phyloP scores from a whole-genome alignment of 2,888 invertebrate species.

The Epicampocera succincta region DNA sequence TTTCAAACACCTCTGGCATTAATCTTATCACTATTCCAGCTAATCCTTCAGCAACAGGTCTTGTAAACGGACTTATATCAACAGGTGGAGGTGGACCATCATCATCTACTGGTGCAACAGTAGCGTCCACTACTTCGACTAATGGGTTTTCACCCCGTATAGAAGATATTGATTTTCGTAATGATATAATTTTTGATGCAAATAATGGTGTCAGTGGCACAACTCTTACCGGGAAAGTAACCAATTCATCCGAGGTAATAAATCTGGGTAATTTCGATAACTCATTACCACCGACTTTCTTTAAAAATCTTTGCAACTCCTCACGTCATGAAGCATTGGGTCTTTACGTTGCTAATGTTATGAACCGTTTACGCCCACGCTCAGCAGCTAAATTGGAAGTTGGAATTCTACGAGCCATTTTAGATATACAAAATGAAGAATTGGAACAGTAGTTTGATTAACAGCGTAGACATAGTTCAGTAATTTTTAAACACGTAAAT shows the following conservation, averaged over 20 bases:
- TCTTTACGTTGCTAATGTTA: constrained; percentile 80
- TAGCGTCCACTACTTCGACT: constrained; percentile 76
- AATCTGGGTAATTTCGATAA: constrained; percentile 80
- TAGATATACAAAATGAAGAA: constrained; percentile 79
- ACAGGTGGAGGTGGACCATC: constrained; percentile 56
- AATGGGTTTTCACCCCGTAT: constrained; percentile 79
- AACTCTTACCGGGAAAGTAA: constrained; percentile 50
- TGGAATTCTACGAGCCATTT: constrained; percentile 79
- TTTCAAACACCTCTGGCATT: constrained; percentile 74
- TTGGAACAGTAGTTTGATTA: constrained; percentile 74
- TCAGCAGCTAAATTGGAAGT: constrained; percentile 79
- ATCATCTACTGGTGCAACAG: constrained; percentile 75
- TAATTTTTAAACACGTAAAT: constrained; percentile 56
- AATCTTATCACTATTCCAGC: constrained; percentile 79
- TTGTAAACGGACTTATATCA: constrained; percentile 71
- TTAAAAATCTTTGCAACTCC: constrained; percentile 80
- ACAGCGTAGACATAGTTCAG: constrained; percentile 49
- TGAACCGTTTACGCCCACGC: constrained; percentile 78
- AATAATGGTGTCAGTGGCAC: constrained; percentile 65
- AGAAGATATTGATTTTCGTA: constrained; percentile 78
- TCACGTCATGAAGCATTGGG: constrained; percentile 79
- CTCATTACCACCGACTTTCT: constrained; percentile 79
- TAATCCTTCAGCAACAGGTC: constrained; percentile 68
- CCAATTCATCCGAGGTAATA: constrained; percentile 73
- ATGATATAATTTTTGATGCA: constrained; percentile 78